Base-by-base conservation (phyloP, 2,888 invertebrate genomes). In the Pachydiplax longipennis region DNA sequence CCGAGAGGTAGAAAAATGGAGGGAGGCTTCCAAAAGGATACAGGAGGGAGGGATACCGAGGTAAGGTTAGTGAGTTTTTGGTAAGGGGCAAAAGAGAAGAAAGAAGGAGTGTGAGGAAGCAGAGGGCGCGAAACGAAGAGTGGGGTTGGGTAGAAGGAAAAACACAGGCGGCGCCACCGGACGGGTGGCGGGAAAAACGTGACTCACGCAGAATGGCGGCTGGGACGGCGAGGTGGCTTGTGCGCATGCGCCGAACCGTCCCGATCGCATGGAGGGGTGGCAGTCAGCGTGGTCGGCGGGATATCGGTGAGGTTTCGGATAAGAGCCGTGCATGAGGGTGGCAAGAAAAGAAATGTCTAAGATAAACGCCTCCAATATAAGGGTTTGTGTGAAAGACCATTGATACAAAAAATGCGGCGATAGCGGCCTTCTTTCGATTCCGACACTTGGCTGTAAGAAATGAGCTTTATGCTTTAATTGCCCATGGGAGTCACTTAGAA, bases 151-250 rank as follows among this genome's bases (percentile, higher is more conserved):
- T 1, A 18, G 8, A 25, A 44, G 37, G 37, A 40, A 61, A 61
- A 61, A 87, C 58, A 61, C 87, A 61, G 87, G 87, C 87, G 87
- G 87, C 87, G 87, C 87, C 87, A 87, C 87, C 37, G 87, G 87
- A 61, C 61, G 87, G 61, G 87, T 87, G 87, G 87, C 87, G 87
- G 87, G 87, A 87, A 87, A 87, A 87, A 87, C 87, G 87, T 87
- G 87, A 87, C 87, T 87, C 87, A 87, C 87, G 61, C 87, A 87
- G 87, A 61, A 87, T 87, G 87, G 87, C 87, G 87, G 87, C 87
- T 48, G 61, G 87, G 35, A 18, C 12, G 22, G 8, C 22, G 35
- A 12, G 31, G 87, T 3, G n/a, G 22, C 22, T 12, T 35, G 58
- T 5, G 87, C 61, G 61, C 37, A 48, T 37, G 25, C 48, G 48